phyloP scores from a whole-genome alignment of 2,797 vertebrate genomes.

The Enteromius fasciolatus region DNA sequence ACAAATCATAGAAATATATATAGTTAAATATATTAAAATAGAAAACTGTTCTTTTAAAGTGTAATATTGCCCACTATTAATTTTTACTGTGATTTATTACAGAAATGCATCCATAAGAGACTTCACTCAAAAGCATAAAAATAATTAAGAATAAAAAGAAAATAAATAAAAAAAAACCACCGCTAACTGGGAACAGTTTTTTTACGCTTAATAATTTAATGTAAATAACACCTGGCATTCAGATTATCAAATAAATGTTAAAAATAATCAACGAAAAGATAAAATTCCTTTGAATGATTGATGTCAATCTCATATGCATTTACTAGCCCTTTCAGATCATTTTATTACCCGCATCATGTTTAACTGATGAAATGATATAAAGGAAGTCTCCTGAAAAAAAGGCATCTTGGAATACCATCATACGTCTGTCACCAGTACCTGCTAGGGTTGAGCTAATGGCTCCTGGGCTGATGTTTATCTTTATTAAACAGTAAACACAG shows the following conservation, averaged over 20 bases:
- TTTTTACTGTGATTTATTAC: background rate
- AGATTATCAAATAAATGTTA: background rate
- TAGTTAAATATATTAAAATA: background rate
- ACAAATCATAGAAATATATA: background rate
- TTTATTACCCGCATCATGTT: background rate
- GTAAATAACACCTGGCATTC: background rate
- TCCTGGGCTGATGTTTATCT: slow-evolving; percentile 46
- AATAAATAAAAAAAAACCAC: background rate
- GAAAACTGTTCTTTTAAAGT: background rate
- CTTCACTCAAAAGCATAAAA: background rate
- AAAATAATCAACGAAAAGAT: no score
- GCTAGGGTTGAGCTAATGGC: background rate
- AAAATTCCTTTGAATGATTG: background rate
- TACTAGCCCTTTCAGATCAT: background rate
- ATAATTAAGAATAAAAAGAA: no score
- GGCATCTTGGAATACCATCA: background rate
- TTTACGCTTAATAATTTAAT: background rate
- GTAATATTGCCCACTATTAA: background rate
- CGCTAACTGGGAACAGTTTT: background rate
- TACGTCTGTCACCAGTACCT: background rate
- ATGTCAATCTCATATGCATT: background rate
- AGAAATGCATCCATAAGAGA: background rate
- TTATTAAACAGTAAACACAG: slow-evolving; percentile 56
- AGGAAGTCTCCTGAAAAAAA: background rate
- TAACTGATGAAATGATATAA: background rate